Base-by-base conservation (phyloP, 2,797 vertebrate genomes). In the Girardinus metallicus region DNA sequence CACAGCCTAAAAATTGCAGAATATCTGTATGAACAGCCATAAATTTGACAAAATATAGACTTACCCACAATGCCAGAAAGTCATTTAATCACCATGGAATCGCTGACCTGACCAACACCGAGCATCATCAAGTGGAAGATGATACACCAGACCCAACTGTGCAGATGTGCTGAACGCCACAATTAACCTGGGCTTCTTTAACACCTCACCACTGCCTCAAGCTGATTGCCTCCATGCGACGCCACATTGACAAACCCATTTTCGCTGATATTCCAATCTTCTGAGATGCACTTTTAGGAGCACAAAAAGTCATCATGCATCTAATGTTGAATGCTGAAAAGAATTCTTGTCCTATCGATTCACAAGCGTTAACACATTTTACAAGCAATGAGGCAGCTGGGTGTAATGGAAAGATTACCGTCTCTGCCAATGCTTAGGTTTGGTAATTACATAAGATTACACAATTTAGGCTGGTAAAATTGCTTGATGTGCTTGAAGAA, bases 391-490 rank as follows among this genome's bases (percentile, higher is more conserved):
- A 31, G 16, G n/a, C 41, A 18, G 41, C 41, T 7, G 43, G 6
- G 46, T 23, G 6, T 31, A 75, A 60, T 75, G 53, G 36, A 46
- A 64, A 76, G 31, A 4, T 9, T 21, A 46, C 26, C 13, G 15
- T 41, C 47, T 66, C 23, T 70, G 47, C 64, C 64, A 73, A 79
- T 8, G n/a, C 31, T 73, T 62, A 49, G 4, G n/a, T 79, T 43
- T 39, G 7, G 41, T 64, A 79, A 79, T 79, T 79, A 49, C 7
- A 7, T 5, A 55, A 53, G 66, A 70, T 77, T 36, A 51, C n/a
- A 78, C n/a, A 44, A 71, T 31, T 73, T n/a, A 74, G 23, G 34
- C 16, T 41, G 77, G 43, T 13, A 16, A 62, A 46, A 74, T 74
- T 41, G 31, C 71, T 73, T 47, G 31, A 73, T n/a, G 66, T 44